Conservation (phyloP, 1,140 invertebrate species). For the Conopomorpha cramerella region DNA sequence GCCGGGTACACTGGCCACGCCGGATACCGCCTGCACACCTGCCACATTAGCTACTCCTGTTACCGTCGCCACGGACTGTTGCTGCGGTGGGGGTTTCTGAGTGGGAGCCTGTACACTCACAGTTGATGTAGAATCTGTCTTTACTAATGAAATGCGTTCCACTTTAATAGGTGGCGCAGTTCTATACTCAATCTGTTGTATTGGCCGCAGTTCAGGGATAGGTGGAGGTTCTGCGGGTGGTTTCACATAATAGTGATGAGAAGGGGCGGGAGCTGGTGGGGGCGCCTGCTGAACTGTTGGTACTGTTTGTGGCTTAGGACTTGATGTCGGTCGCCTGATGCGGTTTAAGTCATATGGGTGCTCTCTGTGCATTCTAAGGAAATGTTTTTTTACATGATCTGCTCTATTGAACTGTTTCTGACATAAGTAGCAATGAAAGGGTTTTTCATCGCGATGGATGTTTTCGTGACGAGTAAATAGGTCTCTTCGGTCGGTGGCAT, state of each 20-base stretch:
- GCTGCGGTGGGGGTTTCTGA: conserved; percentile 9
- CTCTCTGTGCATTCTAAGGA: conserved; percentile 86
- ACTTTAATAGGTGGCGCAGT: conserved; percentile 20
- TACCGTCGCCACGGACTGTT: conserved; percentile 10
- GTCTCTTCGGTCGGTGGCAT: conserved; percentile 89
- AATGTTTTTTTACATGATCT: conserved; percentile 95
- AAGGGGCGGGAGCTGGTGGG: conserved; percentile 65
- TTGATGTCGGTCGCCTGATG: conserved; percentile 67
- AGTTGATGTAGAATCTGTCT: too few species aligned
- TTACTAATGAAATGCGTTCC: conserved; percentile 27
- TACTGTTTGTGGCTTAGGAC: conserved; percentile 23
- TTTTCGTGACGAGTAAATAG: conserved; percentile 95
- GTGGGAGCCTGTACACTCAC: too few species aligned
- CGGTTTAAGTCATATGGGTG: conserved; percentile 83
- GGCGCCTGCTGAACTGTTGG: conserved; percentile 22
- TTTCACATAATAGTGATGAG: conserved; percentile 12
- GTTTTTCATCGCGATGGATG: conserved; percentile 92
- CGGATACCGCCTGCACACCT: too few species aligned
- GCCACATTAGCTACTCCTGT: too few species aligned
- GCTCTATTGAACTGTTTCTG: conserved; percentile 90
- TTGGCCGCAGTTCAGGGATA: conserved; percentile 14
- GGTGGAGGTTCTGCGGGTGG: conserved; percentile 4
- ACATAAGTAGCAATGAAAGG: conserved; percentile 91
- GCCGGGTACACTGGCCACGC: too few species aligned
- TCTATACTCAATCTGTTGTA: too few species aligned